Evolutionary conservation across 2,113 vertebrate genomes (phyloP).

Genomic region (Azemiops feae): DNA sequence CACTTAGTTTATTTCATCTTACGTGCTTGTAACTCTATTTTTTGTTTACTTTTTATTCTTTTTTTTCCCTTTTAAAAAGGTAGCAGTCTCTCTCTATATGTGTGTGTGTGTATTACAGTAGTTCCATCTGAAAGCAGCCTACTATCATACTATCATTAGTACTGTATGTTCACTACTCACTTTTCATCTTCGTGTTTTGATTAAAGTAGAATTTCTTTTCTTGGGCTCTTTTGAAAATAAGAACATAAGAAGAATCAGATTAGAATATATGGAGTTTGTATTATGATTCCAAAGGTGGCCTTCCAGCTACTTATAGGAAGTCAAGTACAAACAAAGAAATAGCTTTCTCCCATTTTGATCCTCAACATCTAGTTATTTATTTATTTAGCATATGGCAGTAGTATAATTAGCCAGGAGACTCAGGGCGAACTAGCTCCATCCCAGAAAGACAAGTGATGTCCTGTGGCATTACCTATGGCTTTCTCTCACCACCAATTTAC

Average conservation of each 20-base stretch:
- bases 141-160: not conserved
- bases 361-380: not conserved
- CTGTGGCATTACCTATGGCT: not conserved
- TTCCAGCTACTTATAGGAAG: not conserved
- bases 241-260: not conserved
- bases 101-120: not conserved
- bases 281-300: not conserved
- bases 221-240: too few species aligned
- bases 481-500: not conserved
- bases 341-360: not conserved
- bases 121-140: not conserved
- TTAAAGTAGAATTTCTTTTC: not conserved
- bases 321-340: not conserved
- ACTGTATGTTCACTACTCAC: not conserved
- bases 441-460: not conserved
- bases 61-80: not conserved
- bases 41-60: not conserved
- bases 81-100: fast-evolving
- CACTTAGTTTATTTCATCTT: not conserved
- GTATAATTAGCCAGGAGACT: not conserved
- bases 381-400: not conserved
- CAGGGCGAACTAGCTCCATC: not conserved
- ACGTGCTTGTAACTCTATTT: not conserved
- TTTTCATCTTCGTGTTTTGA: not conserved
- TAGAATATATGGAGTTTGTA: not conserved